Evolutionary conservation across 2,113 vertebrate genomes (phyloP).

Genomic region (Vireo altiloquus): DNA sequence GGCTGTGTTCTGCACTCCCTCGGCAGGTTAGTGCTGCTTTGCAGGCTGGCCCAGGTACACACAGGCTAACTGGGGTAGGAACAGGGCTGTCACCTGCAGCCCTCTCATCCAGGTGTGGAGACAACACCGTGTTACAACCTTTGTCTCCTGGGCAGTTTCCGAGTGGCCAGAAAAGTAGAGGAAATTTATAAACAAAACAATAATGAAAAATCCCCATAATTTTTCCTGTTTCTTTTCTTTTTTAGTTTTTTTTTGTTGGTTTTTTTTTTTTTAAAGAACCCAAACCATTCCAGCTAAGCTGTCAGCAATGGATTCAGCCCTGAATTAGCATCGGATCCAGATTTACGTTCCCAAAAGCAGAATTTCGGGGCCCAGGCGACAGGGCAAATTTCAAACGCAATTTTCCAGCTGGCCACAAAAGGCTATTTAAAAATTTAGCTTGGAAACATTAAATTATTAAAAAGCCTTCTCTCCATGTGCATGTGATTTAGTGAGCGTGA

Average conservation of each 20-base stretch:
- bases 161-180: conserved; percentile 30
- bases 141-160: conserved; percentile 15
- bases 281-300: conserved; percentile 8
- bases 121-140: background rate
- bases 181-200: conserved; percentile 3
- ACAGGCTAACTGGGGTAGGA: background rate
- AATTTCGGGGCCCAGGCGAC: background rate
- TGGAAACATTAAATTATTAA: conserved; percentile 49
- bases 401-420: conserved; percentile 62
- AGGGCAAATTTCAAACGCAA: conserved; percentile 19
- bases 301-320: background rate
- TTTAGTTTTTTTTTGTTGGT: too few species aligned
- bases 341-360: background rate
- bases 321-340: background rate
- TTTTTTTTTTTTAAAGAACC: background rate
- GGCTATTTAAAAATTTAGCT: conserved; percentile 46
- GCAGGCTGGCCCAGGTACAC: background rate
- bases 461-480: conserved; percentile 65
- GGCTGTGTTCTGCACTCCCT: background rate
- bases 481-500: conserved; percentile 62
- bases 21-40: background rate
- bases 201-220: background rate
- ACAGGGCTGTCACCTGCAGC: background rate
- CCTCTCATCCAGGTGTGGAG: background rate
- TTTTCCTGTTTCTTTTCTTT: background rate